These are phyloP conservation scores for Phrixothrix hirtus DNA, from an alignment of 2,888 invertebrate genomes.

Conservation along the genomic window DNA sequence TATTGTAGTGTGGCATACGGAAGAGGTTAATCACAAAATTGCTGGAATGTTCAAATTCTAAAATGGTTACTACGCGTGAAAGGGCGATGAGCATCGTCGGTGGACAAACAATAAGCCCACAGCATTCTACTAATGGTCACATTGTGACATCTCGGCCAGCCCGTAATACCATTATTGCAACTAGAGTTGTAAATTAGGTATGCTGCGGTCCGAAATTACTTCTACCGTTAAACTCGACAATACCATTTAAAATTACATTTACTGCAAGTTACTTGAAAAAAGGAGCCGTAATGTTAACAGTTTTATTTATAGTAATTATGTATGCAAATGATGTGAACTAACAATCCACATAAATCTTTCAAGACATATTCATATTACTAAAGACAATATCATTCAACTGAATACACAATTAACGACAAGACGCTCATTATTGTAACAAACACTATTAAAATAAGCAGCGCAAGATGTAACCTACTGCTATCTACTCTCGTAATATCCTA, in stretches of 20 bases:
- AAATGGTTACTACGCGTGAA: conserved; percentile 18
- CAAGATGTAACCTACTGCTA: conserved; percentile 18
- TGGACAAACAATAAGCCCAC: conserved; percentile 35
- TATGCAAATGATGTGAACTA: conserved; percentile 24
- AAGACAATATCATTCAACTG: conserved; percentile 49
- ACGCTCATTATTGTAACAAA: conserved; percentile 47
- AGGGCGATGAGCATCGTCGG: conserved; percentile 25
- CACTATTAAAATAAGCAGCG: conserved; percentile 38
- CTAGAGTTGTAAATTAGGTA: conserved; percentile 33
- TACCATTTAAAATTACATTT: conserved; percentile 3
- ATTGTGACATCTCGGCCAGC: conserved; percentile 32
- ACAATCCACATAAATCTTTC: conserved; percentile 26
- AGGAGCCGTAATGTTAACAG: conserved; percentile 1
- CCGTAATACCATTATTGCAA: conserved; percentile 35
- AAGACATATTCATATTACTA: conserved; percentile 36
- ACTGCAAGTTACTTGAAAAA: not conserved
- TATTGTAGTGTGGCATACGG: too few species aligned
- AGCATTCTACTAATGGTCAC: conserved; percentile 37
- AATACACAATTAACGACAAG: conserved; percentile 50
- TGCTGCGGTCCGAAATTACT: conserved; percentile 23
- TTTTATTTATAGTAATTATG: conserved; percentile 14
- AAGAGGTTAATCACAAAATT: conserved; percentile 22
- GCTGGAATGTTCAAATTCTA: conserved; percentile 11
- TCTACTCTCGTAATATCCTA: conserved; percentile 9
- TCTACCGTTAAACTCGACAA: conserved; percentile 7